A percentile compares a stretch with the other conserved stretches of the same genome.
These are phyloP conservation scores for Tinea pellionella DNA, from an alignment of 2,888 invertebrate species.

Conservation along the genomic window DNA sequence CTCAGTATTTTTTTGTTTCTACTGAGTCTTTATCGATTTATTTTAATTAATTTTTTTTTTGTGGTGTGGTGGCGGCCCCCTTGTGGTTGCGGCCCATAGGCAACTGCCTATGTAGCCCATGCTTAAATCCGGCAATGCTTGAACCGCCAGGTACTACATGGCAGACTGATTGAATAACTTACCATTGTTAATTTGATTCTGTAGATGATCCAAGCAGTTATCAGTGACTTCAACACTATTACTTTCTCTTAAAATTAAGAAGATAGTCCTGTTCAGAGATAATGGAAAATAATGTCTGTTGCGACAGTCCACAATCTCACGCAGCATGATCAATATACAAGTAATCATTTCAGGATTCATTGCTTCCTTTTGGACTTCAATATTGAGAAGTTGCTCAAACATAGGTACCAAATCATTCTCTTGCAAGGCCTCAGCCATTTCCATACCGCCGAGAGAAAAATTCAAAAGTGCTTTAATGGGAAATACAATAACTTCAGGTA, in stretches of 20 bases:
- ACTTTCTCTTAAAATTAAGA: conserved; percentile 73
- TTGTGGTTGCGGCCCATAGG: no score
- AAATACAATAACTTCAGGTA: conserved; percentile 70
- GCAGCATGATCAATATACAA: conserved; percentile 70
- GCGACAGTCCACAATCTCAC: conserved; percentile 72
- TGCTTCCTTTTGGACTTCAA: conserved; percentile 56
- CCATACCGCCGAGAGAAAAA: conserved; percentile 79
- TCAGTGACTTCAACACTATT: conserved; percentile 79
- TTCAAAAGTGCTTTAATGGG: conserved; percentile 83
- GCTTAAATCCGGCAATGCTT: no score
- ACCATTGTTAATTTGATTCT: conserved; percentile 83
- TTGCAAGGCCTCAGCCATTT: conserved; percentile 71
- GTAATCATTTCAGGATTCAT: conserved; percentile 67
- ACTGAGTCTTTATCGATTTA: no score
- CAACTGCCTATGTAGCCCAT: no score
- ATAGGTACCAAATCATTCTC: conserved; percentile 65
- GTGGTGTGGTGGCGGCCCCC: no score
- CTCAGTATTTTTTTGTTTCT: no score
- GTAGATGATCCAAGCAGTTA: conserved; percentile 80
- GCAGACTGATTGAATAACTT: no score
- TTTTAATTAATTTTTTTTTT: no score
- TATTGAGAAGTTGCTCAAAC: conserved; percentile 59
- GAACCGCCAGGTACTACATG: no score
- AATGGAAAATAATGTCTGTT: conserved; percentile 69
- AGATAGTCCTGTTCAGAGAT: conserved; percentile 67